These are phyloP conservation scores for Cherax quadricarinatus DNA, from an alignment of 1,140 invertebrate genomes.

Conservation along the genomic window DNA sequence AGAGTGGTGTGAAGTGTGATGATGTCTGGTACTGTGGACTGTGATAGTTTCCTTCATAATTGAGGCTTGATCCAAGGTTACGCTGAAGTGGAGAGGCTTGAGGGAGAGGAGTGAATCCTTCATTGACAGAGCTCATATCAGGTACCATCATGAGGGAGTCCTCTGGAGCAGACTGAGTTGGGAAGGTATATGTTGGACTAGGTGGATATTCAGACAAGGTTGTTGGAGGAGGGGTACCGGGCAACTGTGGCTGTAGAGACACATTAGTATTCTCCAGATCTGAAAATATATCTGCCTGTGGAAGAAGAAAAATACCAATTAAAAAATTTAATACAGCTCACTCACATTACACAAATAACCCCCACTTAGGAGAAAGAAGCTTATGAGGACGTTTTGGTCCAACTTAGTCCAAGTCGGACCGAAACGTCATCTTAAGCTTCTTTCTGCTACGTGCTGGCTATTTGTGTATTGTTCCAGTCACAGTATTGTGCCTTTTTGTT, in stretches of 20 bases:
- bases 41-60: constrained; percentile 61
- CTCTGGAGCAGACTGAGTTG: constrained; percentile 48
- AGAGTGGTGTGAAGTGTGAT: constrained; percentile 47
- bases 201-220: constrained; percentile 58
- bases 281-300: constrained; percentile 58
- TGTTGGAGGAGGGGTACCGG: constrained; percentile 60
- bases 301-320: constrained; percentile 5
- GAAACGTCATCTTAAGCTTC: too few relatives aligned
- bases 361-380: too few relatives aligned
- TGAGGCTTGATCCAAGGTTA: constrained; percentile 24
- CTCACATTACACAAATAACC: too few relatives aligned
- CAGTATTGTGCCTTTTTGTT: too few relatives aligned
- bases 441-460: too few relatives aligned
- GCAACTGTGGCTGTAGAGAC: constrained; percentile 57
- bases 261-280: constrained; percentile 63
- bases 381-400: too few relatives aligned
- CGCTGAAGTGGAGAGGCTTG: constrained; percentile 35
- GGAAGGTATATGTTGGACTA: constrained; percentile 60
- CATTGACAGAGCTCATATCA: constrained; percentile 53
- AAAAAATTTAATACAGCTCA: too few relatives aligned
- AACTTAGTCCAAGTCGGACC: too few relatives aligned
- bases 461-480: too few relatives aligned
- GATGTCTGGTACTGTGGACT: constrained; percentile 66
- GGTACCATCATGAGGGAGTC: constrained; percentile 59
- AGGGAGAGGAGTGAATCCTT: constrained; percentile 38